Evolutionary conservation across 2,113 vertebrate species (phyloP), one percentile per base, ranked within the genome.

Genomic region (Pseudopipra pipra): DNA sequence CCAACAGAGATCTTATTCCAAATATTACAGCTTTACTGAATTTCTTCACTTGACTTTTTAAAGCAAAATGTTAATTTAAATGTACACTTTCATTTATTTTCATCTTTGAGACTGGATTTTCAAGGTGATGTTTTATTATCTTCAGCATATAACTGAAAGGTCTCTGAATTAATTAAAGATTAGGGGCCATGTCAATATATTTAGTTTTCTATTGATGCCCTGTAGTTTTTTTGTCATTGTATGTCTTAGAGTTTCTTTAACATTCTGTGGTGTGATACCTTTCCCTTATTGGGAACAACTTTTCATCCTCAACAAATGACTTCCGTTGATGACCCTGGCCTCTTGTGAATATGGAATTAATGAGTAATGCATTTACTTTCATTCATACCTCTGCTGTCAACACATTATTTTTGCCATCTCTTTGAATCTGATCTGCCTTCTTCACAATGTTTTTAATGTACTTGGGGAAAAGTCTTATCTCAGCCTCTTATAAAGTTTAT

Each of bases 331-430:
- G 51, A 83, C 41, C 28, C 25, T 70, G 51, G 43, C 51, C 28
- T 62, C 24, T 61, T 86, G 43, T 82, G 83, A 89, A 73, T 84
- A n/a, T 47, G 72, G 25, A 83, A 66, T 75, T 87, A 94, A 94
- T 35, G 20, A 87, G 31, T 52, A 41, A 41, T 41, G 23, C 35
- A 70, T 89, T 94, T 90, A 70, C 65, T 90, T 85, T 43, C 61
- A 85, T 92, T 93, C 65, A 58, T 79, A 54, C 14, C 23, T 96
- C 59, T 94, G 49, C 65, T 91, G 66, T 87, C 90, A 89, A 68
- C 67, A 82, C 44, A 52, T 92, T 61, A 63, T 78, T 93, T 94
- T 92, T 94, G 13, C 35, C n/a, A 51, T 84, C 27, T 86, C 22
- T 72, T 43, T 62, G 67, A 80, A 63, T 54, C 46, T 91, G 61